Evolutionary conservation across 2,888 invertebrate genomes (phyloP), one percentile per base, ranked within the genome.

Genomic region (Troides aeacus): DNA sequence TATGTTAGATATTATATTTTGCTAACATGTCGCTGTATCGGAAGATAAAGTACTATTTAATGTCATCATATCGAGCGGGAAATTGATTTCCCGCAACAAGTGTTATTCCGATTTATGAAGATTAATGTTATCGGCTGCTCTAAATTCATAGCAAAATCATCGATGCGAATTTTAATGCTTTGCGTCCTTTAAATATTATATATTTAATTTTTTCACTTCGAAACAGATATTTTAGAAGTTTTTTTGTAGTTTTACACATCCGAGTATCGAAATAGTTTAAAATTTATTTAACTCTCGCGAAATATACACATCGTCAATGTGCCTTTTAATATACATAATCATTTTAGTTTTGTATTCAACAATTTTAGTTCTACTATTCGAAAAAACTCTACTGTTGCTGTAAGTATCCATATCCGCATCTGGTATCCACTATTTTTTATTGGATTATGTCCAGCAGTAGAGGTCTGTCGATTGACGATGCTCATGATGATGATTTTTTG

Each of bases 81-180:
- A 90, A 90, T 90, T 88, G 88, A 86, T 89, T 88, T 84, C 81
- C 84, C 80, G 81, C 78, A 79, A 76, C 84, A 82, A 81, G 83
- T 85, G 86, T 86, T 83, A 86, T 84, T 86, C 85, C 81, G 83
- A 85, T 85, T 86, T 83, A 78, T 74, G 74, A 77, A 78, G 79
- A 81, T 81, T 78, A 81, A 82, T 79, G 77, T 66, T 66, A 17
- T 53, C 60, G 61, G 53, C 53, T 23, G 39, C 60, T 60, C 53
- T 50, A 50, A 61, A 61, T 61, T 61, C 50, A 17, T 39, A n/a
- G 4, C 61, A 53, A 66, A 66, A 36, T 53, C 61, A 18, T 42
- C 30, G 6, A 60, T 30, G 30, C 15, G 65, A 59, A 66, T 42
- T 17, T 53, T 36, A 66, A 50, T 5, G 39, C 21, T 66, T 53